A percentile compares a stretch with the other conserved stretches of the same genome.
Evolutionary conservation across 2,888 invertebrate genomes (phyloP).

Genomic region (Dione vanillae): DNA sequence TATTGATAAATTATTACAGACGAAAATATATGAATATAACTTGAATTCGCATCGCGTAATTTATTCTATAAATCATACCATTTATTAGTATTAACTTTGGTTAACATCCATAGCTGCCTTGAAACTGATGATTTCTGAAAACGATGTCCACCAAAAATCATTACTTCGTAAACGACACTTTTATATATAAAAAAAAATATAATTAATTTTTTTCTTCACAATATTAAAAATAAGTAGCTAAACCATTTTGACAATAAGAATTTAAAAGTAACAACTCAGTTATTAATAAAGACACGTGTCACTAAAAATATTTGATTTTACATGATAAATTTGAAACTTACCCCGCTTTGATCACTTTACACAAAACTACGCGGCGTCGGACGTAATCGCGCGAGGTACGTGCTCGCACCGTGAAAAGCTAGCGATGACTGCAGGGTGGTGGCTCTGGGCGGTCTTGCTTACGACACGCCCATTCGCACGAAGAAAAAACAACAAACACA

Average conservation of each 20-base stretch:
- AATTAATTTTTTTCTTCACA: no score
- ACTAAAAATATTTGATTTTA: not conserved
- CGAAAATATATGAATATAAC: not conserved
- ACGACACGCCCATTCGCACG: conserved; percentile 67
- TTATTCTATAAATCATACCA: conserved; percentile 42
- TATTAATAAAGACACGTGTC: no score
- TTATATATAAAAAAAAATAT: no score
- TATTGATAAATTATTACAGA: not conserved
- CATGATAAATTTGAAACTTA: conserved; percentile 35
- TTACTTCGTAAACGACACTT: conserved; percentile 5
- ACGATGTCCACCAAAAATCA: conserved; percentile 34
- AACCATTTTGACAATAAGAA: no score
- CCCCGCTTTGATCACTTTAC: conserved; percentile 34
- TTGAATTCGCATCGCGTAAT: conserved; percentile 40
- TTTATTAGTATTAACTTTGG: conserved; percentile 44
- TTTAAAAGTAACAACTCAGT: no score
- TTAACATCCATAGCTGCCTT: conserved; percentile 38
- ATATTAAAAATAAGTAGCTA: no score
- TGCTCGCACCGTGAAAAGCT: conserved; percentile 51
- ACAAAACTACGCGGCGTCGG: conserved; percentile 39
- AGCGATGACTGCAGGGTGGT: conserved; percentile 59
- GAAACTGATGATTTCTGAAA: conserved; percentile 42
- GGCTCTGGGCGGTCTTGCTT: conserved; percentile 67
- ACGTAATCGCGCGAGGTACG: conserved; percentile 45
- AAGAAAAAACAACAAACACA: conserved; percentile 45